Evolutionary conservation across 2,113 vertebrate genomes (phyloP).

Genomic region (Axis porcinus): DNA sequence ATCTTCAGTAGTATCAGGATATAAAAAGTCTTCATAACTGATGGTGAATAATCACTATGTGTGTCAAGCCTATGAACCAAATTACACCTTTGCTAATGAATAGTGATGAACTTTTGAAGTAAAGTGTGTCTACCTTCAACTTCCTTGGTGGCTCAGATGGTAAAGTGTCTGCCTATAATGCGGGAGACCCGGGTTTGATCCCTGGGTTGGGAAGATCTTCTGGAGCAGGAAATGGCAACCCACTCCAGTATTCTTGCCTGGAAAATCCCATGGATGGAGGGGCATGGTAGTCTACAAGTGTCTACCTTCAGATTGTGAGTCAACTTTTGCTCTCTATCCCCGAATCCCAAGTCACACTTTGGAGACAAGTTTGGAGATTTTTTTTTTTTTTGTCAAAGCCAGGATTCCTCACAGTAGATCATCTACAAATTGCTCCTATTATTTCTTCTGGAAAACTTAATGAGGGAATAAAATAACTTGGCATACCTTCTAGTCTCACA

Average conservation of each 20-base stretch:
- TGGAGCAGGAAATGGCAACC: too few species aligned
- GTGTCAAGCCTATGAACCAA: background rate
- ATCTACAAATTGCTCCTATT: background rate
- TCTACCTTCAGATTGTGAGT: background rate
- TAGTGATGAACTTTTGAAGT: background rate
- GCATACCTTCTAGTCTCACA: background rate
- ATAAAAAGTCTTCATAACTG: background rate
- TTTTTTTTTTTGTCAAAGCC: background rate
- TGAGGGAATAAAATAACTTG: background rate
- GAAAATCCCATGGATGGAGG: too few species aligned
- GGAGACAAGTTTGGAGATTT: background rate
- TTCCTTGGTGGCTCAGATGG: too few species aligned
- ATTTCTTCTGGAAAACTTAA: background rate
- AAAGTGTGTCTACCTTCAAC: background rate
- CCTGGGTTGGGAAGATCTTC: too few species aligned
- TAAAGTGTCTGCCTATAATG: too few species aligned
- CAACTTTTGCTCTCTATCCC: background rate
- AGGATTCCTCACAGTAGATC: background rate
- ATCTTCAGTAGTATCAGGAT: slow-evolving; percentile 26
- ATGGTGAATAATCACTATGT: background rate
- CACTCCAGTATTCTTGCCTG: too few species aligned
- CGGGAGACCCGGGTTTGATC: too few species aligned
- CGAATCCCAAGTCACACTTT: background rate
- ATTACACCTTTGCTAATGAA: background rate
- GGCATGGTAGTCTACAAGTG: too few species aligned